phyloP scores from a whole-genome alignment of 2,797 vertebrate genomes.

The Cuniculus paca region DNA sequence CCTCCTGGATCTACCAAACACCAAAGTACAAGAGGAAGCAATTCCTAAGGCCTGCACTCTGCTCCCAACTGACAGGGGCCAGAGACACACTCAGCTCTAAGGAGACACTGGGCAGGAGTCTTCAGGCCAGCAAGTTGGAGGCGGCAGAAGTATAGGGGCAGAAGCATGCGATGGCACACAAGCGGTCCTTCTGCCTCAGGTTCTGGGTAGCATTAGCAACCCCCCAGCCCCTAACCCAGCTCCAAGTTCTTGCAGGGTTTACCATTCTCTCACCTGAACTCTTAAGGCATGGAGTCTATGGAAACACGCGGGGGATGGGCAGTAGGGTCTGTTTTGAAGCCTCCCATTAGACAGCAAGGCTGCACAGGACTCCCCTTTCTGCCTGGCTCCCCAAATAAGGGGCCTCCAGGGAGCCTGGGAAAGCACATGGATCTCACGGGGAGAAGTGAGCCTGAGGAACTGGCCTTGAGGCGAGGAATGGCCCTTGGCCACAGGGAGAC shows the following conservation, averaged over 20 bases:
- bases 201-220: not conserved
- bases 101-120: not conserved
- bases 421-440: not conserved
- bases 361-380: not conserved
- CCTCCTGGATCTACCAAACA: not conserved
- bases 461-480: not conserved
- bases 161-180: not conserved
- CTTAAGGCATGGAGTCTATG: not conserved
- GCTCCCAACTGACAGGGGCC: not conserved
- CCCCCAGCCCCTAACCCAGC: not conserved
- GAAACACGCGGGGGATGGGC: not conserved
- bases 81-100: not conserved
- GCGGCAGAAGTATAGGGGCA: not conserved
- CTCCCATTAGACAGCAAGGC: not conserved
- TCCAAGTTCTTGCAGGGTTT: not conserved
- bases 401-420: not conserved
- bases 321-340: not conserved
- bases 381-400: not conserved
- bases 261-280: not conserved
- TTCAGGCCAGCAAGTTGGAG: not conserved
- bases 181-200: not conserved
- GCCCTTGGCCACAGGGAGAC: not conserved
- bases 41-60: not conserved
- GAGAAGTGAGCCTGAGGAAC: not conserved
- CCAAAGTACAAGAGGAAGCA: not conserved